A percentile compares a stretch with the other conserved stretches of the same genome.
Conservation (phyloP, 2,113 vertebrate species). For the Athene noctua region DNA sequence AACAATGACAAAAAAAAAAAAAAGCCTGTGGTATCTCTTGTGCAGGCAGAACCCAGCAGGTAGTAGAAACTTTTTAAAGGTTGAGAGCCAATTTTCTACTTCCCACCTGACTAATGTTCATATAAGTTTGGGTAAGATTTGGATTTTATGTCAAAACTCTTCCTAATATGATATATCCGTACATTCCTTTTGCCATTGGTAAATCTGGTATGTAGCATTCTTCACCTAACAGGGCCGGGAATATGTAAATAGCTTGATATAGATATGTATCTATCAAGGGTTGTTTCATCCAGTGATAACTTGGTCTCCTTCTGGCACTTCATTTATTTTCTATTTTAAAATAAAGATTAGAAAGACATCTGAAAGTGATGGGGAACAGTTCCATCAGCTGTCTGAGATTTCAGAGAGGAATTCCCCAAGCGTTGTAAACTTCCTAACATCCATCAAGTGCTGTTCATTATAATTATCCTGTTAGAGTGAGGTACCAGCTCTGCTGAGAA, state of each 20-base stretch:
- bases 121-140: background rate
- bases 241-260: background rate
- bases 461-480: conserved; percentile 8
- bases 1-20: background rate
- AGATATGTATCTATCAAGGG: background rate
- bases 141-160: background rate
- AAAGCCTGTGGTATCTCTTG: background rate
- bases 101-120: background rate
- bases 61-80: background rate
- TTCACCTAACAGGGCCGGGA: background rate
- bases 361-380: background rate
- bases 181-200: background rate
- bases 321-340: conserved; percentile 2
- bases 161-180: background rate
- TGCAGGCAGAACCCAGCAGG: background rate
- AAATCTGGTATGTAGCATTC: background rate
- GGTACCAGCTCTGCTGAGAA: background rate
- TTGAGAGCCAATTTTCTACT: background rate
- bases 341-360: background rate
- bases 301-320: background rate
- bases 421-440: background rate
- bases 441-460: background rate
- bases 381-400: conserved; percentile 13
- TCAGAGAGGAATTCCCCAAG: conserved; percentile 25
- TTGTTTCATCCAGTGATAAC: background rate